Percentiles rank a stretch among this genome's conserved stretches.
phyloP scores from a whole-genome alignment of 2,888 invertebrate species.

The Junonia oenone region DNA sequence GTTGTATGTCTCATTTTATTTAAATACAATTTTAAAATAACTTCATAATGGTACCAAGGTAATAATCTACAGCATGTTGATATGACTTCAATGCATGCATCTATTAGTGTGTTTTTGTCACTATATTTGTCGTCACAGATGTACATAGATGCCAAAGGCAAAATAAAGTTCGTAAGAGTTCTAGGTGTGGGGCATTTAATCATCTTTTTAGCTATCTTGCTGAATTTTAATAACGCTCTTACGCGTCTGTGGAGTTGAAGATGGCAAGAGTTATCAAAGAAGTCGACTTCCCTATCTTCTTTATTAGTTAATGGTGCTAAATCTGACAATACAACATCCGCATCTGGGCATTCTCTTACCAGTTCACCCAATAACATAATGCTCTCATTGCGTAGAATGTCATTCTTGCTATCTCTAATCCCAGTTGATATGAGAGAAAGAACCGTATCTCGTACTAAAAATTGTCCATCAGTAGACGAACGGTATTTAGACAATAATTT shows the following conservation, averaged over 20 bases:
- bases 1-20: conserved; percentile 84
- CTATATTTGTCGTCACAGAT: conserved; percentile 87
- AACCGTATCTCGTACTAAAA: conserved; percentile 86
- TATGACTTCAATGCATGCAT: conserved; percentile 90
- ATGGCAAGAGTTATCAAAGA: conserved; percentile 96
- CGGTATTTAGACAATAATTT: conserved; percentile 80
- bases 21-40: conserved; percentile 89
- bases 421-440: conserved; percentile 85
- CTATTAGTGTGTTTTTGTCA: conserved; percentile 88
- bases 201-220: conserved; percentile 81
- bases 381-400: conserved; percentile 87
- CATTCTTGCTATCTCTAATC: conserved; percentile 84
- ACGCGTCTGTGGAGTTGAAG: conserved; percentile 91
- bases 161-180: conserved; percentile 89
- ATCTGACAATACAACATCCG: conserved; percentile 86
- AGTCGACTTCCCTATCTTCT: conserved; percentile 91
- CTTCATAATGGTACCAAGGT: conserved; percentile 94
- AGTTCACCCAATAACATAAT: conserved; percentile 88
- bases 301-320: conserved; percentile 83
- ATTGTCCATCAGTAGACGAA: conserved; percentile 79
- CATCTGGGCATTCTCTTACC: conserved; percentile 84
- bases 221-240: conserved; percentile 88
- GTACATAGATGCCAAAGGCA: conserved; percentile 90
- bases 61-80: conserved; percentile 87
- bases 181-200: conserved; percentile 81